These are phyloP conservation scores for Hoplodrina ambigua DNA, from an alignment of 2,888 invertebrate genomes.

Conservation along the genomic window DNA sequence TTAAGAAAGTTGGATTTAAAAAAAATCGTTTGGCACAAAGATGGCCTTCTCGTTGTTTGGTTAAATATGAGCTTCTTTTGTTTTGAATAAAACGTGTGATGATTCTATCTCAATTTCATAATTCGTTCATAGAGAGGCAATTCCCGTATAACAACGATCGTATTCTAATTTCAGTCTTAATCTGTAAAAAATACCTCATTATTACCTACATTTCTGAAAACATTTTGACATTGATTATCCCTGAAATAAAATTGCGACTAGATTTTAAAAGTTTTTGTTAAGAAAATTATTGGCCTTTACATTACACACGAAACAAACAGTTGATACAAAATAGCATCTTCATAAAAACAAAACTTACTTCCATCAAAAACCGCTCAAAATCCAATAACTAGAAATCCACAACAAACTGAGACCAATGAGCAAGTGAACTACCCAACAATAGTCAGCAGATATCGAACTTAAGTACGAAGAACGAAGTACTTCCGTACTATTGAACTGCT, in stretches of 20 bases:
- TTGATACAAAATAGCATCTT: neutral
- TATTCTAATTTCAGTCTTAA: too few species aligned
- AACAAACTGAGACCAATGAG: constrained; percentile 53
- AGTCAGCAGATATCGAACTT: constrained; percentile 73
- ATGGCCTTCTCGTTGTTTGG: neutral
- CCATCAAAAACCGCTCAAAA: constrained; percentile 32
- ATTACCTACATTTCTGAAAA: too few species aligned
- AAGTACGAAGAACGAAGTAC: constrained; percentile 49
- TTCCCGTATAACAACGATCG: too few species aligned
- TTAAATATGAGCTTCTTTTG: neutral
- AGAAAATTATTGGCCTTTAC: too few species aligned
- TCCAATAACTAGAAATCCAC: constrained; percentile 55
- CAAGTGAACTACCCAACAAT: constrained; percentile 57
- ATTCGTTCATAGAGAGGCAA: too few species aligned
- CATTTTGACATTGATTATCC: too few species aligned
- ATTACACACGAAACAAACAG: neutral
- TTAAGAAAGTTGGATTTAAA: neutral
- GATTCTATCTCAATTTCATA: too few species aligned
- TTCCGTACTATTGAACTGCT: constrained; percentile 84
- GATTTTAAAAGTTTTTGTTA: too few species aligned
- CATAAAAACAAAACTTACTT: constrained; percentile 23
- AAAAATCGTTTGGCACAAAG: neutral
- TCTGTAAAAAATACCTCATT: too few species aligned
- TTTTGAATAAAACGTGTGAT: neutral
- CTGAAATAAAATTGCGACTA: too few species aligned